A percentile compares a stretch with the other conserved stretches of the same genome.
phyloP scores from a whole-genome alignment of 2,113 vertebrate species.

The Clarias gariepinus region DNA sequence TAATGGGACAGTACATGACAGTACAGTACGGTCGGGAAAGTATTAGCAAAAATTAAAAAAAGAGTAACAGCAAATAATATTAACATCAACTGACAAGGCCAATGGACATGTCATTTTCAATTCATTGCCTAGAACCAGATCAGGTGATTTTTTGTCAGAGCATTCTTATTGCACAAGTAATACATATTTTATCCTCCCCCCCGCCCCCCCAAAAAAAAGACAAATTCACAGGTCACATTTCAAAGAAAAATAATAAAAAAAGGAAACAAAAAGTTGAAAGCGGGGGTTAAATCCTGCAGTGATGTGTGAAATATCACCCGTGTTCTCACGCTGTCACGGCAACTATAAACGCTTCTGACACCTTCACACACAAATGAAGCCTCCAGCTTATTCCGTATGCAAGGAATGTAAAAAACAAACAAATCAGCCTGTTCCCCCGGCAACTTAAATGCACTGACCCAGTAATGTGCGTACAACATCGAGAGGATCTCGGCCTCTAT shows the following conservation, averaged over 20 bases:
- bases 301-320: background rate
- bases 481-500: background rate
- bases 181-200: background rate
- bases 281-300: background rate
- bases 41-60: too few relatives aligned
- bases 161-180: background rate
- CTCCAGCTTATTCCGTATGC: slow-evolving; percentile 14
- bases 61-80: too few relatives aligned
- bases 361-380: slow-evolving; percentile 12
- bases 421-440: background rate
- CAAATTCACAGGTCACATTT: background rate
- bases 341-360: slow-evolving; percentile 17
- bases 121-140: background rate
- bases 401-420: slow-evolving; percentile 35
- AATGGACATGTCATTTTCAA: too few relatives aligned
- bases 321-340: background rate
- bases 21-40: too few relatives aligned
- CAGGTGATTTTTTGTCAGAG: background rate
- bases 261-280: background rate
- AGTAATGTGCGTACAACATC: background rate
- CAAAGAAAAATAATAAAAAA: background rate
- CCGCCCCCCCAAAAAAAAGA: background rate
- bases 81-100: too few relatives aligned
- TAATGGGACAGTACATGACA: too few relatives aligned
- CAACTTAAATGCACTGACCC: background rate